Base-by-base conservation (phyloP, 2,113 vertebrate genomes). In the Colinus virginianus region DNA sequence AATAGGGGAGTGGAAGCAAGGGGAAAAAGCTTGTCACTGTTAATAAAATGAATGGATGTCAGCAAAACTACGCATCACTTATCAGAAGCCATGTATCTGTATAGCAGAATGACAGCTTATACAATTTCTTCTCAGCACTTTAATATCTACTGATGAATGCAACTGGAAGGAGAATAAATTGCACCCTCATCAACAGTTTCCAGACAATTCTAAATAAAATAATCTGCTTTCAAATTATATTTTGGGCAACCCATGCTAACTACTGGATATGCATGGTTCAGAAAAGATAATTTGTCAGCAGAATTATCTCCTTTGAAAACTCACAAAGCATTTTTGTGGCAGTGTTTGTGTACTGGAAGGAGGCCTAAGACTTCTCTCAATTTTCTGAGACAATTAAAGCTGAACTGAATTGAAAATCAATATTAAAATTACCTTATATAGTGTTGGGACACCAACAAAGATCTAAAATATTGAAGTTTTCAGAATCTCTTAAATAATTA, bases 31-130 rank as follows among this genome's bases (percentile, higher is more conserved):
- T 75, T 92, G 77, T 55, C 62, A 70, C 32, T 70, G 12, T 46
- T 66, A 87, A 92, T 79, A 89, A 92, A 75, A 92, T 66, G 82
- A 87, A 93, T 38, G 86, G 3, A 77, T 87, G 92, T 90, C 90
- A 94, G 59, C 4, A 8, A 36, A 93, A 88, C 78, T 78, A 92
- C 21, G 53, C 67, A 76, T 90, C 40, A 78, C 32, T 76, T 95
- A 82, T 78, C 88, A 84, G 63, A 77, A 92, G 61, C 15, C 15
- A 70, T 49, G 40, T 84, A 76, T 64, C 28, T 3, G 1, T 45
- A 45, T 32, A 84, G 28, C 23, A 72, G 66, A 94, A 90, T 89
- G 78, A 84, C 8, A 0, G 59, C 42, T 84, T 87, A 45, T 36
- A 80, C 79, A 62, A 90, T 45, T 32, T 56, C 67, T 45, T n/a